Conservation (phyloP, 2,113 vertebrate species). For the Larimichthys crocea region DNA sequence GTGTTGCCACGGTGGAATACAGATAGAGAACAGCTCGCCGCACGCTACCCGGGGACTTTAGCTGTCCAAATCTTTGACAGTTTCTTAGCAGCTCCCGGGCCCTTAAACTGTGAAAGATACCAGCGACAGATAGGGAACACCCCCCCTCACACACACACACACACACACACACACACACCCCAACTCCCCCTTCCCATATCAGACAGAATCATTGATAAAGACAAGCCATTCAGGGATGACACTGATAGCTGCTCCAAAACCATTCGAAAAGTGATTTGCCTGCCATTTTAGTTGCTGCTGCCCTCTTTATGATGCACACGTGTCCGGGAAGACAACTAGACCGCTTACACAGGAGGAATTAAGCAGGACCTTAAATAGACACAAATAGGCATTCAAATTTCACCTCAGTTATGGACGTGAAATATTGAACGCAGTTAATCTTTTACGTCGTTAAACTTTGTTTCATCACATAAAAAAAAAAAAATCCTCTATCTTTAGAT, state of each 20-base stretch:
- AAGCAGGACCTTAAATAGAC: constrained; percentile 14
- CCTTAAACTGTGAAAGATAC: constrained; percentile 60
- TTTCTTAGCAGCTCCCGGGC: constrained; percentile 48
- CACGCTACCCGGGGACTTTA: constrained; percentile 32
- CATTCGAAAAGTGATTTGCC: constrained; percentile 78
- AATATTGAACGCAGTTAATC: constrained; percentile 24
- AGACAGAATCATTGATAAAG: constrained; percentile 76
- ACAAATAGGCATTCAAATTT: constrained; percentile 21
- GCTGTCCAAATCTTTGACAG: constrained; percentile 64
- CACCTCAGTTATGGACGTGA: background rate
- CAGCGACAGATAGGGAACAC: constrained; percentile 49
- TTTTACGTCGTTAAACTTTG: constrained; percentile 7
- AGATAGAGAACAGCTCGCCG: constrained; percentile 51
- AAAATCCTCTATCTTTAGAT: background rate
- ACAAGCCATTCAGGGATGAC: constrained; percentile 81
- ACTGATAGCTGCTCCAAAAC: constrained; percentile 81
- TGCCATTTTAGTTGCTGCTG: constrained; percentile 68
- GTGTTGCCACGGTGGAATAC: constrained; percentile 68
- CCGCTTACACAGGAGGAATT: constrained; percentile 7
- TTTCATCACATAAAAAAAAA: background rate
- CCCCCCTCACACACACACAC: background rate
- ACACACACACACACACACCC: background rate
- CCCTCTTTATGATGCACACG: constrained; percentile 73
- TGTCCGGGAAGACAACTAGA: constrained; percentile 65
- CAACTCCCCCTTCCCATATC: constrained; percentile 28